Conservation (phyloP, 2,113 vertebrate genomes). For the Salvator merianae region DNA sequence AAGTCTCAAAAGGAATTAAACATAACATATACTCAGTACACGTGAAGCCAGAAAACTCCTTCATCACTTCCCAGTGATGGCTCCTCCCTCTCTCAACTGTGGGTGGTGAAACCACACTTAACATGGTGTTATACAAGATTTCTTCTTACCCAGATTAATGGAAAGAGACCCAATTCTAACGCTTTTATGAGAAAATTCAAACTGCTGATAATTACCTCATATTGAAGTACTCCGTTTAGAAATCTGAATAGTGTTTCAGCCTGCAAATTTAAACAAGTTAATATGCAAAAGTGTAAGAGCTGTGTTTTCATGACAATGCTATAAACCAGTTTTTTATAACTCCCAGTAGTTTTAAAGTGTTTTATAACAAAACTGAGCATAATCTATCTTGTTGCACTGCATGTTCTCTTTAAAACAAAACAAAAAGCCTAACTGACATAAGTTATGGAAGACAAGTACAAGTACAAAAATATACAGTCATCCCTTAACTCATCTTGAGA, state of each 20-base stretch:
- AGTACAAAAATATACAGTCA: too few species aligned
- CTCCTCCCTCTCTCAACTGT: background rate
- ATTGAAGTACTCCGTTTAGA: slow-evolving; percentile 61
- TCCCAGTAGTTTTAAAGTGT: background rate
- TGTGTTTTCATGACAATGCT: background rate
- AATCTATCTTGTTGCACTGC: background rate
- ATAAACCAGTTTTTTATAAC: background rate
- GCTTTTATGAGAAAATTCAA: background rate
- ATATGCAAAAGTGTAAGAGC: background rate
- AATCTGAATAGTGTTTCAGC: slow-evolving; percentile 82
- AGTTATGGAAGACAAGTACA: too few species aligned
- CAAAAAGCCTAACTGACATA: background rate
- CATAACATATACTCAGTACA: too few species aligned
- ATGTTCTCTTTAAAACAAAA: background rate
- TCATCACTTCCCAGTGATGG: background rate
- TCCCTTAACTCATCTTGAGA: too few species aligned
- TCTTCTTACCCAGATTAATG: too few species aligned
- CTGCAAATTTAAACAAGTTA: slow-evolving; percentile 57
- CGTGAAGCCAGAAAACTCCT: too few species aligned
- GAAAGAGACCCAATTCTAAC: background rate
- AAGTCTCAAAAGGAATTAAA: too few species aligned
- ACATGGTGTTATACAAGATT: too few species aligned
- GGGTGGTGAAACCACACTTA: too few species aligned
- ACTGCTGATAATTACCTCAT: slow-evolving; percentile 34
- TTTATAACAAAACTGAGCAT: background rate